phyloP scores from a whole-genome alignment of 2,888 invertebrate genomes.

The Atethmia centrago region DNA sequence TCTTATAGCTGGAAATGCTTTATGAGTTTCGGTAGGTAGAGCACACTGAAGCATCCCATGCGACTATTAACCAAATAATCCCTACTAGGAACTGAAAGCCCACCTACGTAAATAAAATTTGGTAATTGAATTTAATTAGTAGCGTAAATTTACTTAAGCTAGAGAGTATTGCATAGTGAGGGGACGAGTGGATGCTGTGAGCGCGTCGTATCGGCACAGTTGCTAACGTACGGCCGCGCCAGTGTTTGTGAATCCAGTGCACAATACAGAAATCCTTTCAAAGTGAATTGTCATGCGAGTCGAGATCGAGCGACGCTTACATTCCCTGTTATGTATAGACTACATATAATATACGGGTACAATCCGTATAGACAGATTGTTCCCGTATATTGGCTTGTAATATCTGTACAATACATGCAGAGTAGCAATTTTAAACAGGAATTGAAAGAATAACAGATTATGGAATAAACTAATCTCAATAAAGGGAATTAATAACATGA shows the following conservation, averaged over 20 bases:
- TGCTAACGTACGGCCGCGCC: slow-evolving; percentile 11
- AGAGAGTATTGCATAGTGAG: slow-evolving; percentile 44
- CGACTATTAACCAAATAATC: slow-evolving; percentile 50
- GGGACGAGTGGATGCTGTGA: slow-evolving; percentile 31
- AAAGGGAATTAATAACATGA: slow-evolving; percentile 3
- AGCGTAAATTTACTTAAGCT: slow-evolving; percentile 55
- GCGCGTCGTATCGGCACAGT: slow-evolving; percentile 33
- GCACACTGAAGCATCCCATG: slow-evolving; percentile 20
- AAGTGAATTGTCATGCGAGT: slow-evolving; percentile 69
- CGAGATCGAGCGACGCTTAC: slow-evolving; percentile 58
- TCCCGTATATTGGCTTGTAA: slow-evolving; percentile 18
- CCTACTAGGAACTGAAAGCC: slow-evolving; percentile 34
- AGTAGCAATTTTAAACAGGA: neutral
- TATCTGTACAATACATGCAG: neutral
- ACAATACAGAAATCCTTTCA: slow-evolving; percentile 65
- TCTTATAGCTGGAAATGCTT: slow-evolving; percentile 35
- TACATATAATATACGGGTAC: neutral
- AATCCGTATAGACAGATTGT: slow-evolving; percentile 36
- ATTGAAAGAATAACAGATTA: neutral
- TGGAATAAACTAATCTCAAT: slow-evolving; percentile 14
- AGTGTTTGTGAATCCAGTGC: slow-evolving; percentile 54
- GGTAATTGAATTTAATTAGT: slow-evolving; percentile 71
- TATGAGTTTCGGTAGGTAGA: slow-evolving; percentile 36
- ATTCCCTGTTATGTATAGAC: slow-evolving; percentile 33
- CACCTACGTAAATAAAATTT: slow-evolving; percentile 61